Base-by-base conservation (phyloP, 2,797 vertebrate species). In the Agapornis canus region DNA sequence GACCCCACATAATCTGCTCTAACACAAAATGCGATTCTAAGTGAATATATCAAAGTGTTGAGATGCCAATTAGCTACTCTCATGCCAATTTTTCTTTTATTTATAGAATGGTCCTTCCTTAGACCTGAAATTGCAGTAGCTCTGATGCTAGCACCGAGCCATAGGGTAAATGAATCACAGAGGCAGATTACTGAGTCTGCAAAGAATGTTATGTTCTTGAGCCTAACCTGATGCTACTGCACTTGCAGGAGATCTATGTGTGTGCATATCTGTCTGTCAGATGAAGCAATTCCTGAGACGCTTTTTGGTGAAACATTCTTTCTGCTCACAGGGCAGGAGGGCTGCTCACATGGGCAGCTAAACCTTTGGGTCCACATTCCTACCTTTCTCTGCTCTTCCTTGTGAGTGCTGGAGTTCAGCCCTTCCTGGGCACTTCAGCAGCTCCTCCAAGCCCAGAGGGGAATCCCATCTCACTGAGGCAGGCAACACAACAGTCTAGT, bases 121-220 rank as follows among this genome's bases (percentile, higher is more conserved):
- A 68, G 64, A 51, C 32, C 32, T 48, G 37, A 73, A 90, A 64
- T n/a, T 59, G 40, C 93, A 29, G n/a, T 56, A 32, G n/a, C 43
- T 91, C 56, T 77, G 68, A 71, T 70, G 56, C 69, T 66, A 68
- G n/a, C 85, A 80, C 10, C 0, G 0, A 89, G 51, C 91, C 94
- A 92, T 48, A 77, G 80, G 90, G 56, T 11, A 42, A 84, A 82
- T 94, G 80, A 95, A 87, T 88, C 85, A 89, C 43, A 63, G 82
- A 68, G 48, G 39, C 69, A 31, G 76, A 69, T 79, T 72, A 65
- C 56, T 71, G 86, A 6, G 14, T 49, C 85, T 79, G 60, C 79
- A 82, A 32, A 78, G 57, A 31, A 48, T 59, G 45, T 59, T 31
- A 10, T 15, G 68, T 51, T 87, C 68, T 26, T 26, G 25, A 77